Base-by-base conservation (phyloP, 2,888 invertebrate species). In the Idaea biselata region DNA sequence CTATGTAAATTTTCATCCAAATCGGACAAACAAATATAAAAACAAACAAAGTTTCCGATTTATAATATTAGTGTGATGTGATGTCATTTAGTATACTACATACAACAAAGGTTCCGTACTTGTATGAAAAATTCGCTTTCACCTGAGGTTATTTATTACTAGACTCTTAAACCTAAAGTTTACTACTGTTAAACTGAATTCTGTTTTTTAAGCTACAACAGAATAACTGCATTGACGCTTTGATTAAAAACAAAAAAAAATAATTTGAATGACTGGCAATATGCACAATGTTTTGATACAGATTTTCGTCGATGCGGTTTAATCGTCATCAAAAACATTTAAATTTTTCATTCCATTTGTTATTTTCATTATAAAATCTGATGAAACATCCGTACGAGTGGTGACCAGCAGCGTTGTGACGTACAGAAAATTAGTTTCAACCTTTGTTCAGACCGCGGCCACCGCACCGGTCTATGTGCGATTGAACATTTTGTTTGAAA, bases 341-440 rank as follows among this genome's bases (percentile, higher is more conserved):
- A 60, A n/a, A 63, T 60, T 63, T 65, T 66, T 66, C 65, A 69
- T 67, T 64, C 61, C 60, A 58, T 68, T 66, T 63, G 64, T 64
- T 57, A 60, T 68, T 78, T 76, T 72, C 71, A 77, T 76, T 76
- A 69, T 71, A 73, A 75, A 80, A 78, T 76, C 72, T 81, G 80
- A 78, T 80, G 76, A 78, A 75, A 78, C 74, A 79, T 74, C 73
- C 68, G 71, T 71, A 71, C 70, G 71, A 73, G 72, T 71, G 73
- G 63, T 72, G 73, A 71, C 68, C 75, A 75, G 77, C 75, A 75
- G 77, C 77, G 70, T 75, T 74, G 76, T 88, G 86, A 88, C 87
- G 82, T 79, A 75, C 73, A 80, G 85, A 86, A 89, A 89, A 90
- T 90, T 88, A 88, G 88, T 89, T 90, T 88, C 78, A 79, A 83